Evolutionary conservation across 2,888 invertebrate genomes (phyloP), one percentile per base, ranked within the genome.

Genomic region (Nudaria mundana): DNA sequence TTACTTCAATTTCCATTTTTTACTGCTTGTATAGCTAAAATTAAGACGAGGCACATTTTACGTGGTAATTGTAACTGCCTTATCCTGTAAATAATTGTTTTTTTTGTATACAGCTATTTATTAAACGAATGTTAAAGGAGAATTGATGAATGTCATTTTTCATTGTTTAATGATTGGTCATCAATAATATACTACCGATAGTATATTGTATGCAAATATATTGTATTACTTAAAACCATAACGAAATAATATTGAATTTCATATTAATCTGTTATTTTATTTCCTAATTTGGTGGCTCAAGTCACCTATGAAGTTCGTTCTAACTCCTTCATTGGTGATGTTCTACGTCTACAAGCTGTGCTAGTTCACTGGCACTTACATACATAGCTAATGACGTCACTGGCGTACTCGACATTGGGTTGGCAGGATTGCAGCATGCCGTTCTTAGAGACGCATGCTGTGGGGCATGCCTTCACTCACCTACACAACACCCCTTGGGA

Each of bases 41-140:
- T 34, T 83, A 84, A 85, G 83, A 76, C 63, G 52, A 81, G 86
- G 85, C 83, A 80, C 81, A 77, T 72, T 79, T 81, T 84, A 86
- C 82, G 84, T 83, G 85, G 85, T 88, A 81, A 81, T 77, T 77
- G 68, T 85, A n/a, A 85, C 82, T 87, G 87, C 87, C 87, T 87
- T 87, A 86, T 73, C 75, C 79, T 89, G 89, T 89, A 89, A 89
- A 89, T 89, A 89, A 88, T 88, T 88, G 89, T 89, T 89, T 78
- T n/a, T 72, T 82, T 89, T 89, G 86, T 89, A 89, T 88, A 89
- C 89, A 88, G 88, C 89, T 89, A 89, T 89, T 89, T 89, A 89
- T 89, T 89, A 85, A 88, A 86, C 78, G 71, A 82, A 86, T 82
- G 84, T 86, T 85, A 82, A 84, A 81, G 73, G 76, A 78, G 74